A percentile compares a stretch with the other conserved stretches of the same genome.
Conservation (phyloP, 2,797 vertebrate species). For the Chelon auratus region DNA sequence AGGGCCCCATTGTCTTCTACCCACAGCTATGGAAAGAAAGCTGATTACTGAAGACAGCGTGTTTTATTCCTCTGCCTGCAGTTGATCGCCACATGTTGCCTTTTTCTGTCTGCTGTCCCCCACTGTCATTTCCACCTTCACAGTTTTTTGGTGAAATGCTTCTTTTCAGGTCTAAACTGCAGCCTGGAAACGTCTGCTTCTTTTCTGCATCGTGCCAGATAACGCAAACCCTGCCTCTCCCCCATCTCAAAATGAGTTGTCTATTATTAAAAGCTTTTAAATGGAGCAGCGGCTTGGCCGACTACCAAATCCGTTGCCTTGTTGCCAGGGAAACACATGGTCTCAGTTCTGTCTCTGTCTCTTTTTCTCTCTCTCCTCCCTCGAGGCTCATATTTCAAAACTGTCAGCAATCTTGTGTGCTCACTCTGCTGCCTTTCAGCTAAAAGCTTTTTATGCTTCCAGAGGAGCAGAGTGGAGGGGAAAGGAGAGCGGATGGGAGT, state of each 20-base stretch:
- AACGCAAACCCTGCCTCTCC: conserved; percentile 51
- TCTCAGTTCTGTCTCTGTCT: conserved; percentile 21
- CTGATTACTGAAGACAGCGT: conserved; percentile 58
- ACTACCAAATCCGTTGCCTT: conserved; percentile 68
- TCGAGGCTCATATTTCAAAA: conserved; percentile 90
- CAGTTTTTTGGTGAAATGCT: conserved; percentile 37
- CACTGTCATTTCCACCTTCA: conserved; percentile 20
- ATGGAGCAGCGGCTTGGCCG: conserved; percentile 76
- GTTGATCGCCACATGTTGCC: conserved; percentile 40
- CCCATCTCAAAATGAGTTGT: conserved; percentile 61
- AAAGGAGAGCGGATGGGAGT: conserved; percentile 66
- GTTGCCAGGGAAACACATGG: conserved; percentile 83
- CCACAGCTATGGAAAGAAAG: conserved; percentile 52
- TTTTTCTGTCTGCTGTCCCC: conserved; percentile 23
- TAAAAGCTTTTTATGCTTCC: conserved; percentile 99
- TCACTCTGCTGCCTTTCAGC: conserved; percentile 95
- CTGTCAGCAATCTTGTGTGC: conserved; percentile 89
- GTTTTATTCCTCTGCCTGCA: conserved; percentile 1
- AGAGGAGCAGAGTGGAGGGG: conserved; percentile 73
- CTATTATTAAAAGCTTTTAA: conserved; percentile 89
- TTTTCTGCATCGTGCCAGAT: conserved; percentile 46
- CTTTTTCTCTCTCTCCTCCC: conserved; percentile 33
- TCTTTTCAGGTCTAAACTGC: conserved; percentile 50
- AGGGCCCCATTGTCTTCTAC: conserved; percentile 60
- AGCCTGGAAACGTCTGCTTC: conserved; percentile 32